phyloP scores from a whole-genome alignment of 2,113 vertebrate species.

The Brachirus orientalis region DNA sequence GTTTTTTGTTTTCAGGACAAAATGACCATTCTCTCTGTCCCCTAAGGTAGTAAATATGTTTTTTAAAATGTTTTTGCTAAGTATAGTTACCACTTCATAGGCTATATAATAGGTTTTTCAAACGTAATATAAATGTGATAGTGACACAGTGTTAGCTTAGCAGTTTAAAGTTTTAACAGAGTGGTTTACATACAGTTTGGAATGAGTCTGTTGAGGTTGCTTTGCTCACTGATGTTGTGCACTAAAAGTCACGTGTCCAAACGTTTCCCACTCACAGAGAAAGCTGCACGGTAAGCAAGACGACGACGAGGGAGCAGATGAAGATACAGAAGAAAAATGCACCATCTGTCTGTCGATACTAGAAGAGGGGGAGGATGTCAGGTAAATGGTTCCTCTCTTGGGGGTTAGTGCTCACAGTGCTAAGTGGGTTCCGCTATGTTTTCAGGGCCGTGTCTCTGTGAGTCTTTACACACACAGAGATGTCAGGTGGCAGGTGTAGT shows the following conservation, averaged over 20 bases:
- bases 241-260: conserved; percentile 40
- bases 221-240: conserved; percentile 1
- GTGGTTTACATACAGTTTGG: conserved; percentile 22
- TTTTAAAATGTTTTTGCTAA: conserved; percentile 34
- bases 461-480: conserved; percentile 16
- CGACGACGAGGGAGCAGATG: conserved; percentile 94
- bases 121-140: conserved; percentile 16
- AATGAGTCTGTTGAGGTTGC: conserved; percentile 27
- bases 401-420: conserved; percentile 19
- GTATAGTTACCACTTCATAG: conserved; percentile 21
- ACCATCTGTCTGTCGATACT: conserved; percentile 99
- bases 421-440: conserved; percentile 34
- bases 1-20: conserved; percentile 69
- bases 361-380: conserved; percentile 99
- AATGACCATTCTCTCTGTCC: conserved; percentile 79
- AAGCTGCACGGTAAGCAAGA: conserved; percentile 98
- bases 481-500: conserved; percentile 27
- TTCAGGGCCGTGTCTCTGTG: conserved; percentile 8
- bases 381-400: conserved; percentile 81
- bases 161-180: conserved; percentile 28
- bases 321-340: conserved; percentile 99
- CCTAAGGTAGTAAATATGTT: conserved; percentile 57
- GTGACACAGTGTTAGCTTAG: conserved; percentile 42
- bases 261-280: conserved; percentile 91
- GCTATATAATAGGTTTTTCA: background rate